Conservation (phyloP, 2,888 invertebrate genomes). For the Meloe dianella region DNA sequence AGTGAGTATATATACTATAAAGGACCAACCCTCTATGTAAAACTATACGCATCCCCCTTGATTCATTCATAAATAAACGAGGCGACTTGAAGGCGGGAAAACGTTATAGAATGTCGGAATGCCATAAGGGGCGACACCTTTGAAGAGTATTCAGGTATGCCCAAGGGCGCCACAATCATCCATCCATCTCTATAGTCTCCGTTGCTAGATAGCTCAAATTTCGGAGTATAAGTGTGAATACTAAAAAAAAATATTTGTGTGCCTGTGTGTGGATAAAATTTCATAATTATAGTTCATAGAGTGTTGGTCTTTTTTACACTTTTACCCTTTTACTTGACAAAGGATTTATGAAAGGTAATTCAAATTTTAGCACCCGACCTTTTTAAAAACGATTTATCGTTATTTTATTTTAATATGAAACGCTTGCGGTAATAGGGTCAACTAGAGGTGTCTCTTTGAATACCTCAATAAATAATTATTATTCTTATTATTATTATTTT, state of each 20-base stretch:
- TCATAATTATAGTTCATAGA: neutral
- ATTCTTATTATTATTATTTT: neutral
- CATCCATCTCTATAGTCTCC: neutral
- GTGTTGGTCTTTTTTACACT: neutral
- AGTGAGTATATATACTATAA: neutral
- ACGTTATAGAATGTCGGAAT: conserved; percentile 13
- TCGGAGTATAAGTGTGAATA: conserved; percentile 3
- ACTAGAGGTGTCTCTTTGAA: neutral
- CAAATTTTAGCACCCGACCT: neutral
- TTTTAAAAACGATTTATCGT: neutral
- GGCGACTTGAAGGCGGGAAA: conserved; percentile 15
- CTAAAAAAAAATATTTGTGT: neutral
- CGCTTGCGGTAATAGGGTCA: neutral
- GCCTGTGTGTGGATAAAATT: neutral
- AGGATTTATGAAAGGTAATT: conserved; percentile 2
- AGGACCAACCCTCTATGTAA: neutral
- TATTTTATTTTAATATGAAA: neutral
- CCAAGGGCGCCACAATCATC: conserved; percentile 17
- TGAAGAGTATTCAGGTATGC: conserved; percentile 18
- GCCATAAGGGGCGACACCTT: conserved; percentile 17
- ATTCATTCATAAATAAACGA: conserved; percentile 13
- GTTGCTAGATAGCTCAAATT: neutral
- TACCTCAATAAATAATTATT: neutral
- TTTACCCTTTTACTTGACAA: neutral
- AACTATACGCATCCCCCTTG: neutral